Evolutionary conservation across 2,888 invertebrate species (phyloP).

Genomic region (Parasteatoda lunata): DNA sequence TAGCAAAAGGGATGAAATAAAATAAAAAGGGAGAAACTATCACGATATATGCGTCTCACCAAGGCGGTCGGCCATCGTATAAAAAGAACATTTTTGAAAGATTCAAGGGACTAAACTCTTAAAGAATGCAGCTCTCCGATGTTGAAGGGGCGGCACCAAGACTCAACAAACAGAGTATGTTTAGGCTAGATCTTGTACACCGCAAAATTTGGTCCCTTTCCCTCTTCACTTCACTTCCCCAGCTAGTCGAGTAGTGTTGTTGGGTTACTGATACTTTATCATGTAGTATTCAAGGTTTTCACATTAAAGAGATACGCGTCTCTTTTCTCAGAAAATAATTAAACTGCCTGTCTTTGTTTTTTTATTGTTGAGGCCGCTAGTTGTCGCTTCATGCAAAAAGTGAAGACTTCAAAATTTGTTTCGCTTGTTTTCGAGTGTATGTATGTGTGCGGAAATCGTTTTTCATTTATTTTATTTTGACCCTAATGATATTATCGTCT

Average conservation of each 20-base stretch:
- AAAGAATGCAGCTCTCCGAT: constrained; percentile 52
- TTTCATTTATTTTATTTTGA: constrained; percentile 44
- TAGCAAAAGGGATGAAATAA: constrained; percentile 35
- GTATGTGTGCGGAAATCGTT: constrained; percentile 12
- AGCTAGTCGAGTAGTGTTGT: constrained; percentile 27
- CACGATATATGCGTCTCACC: constrained; percentile 25
- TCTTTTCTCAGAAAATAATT: constrained; percentile 54
- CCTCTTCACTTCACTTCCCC: not conserved
- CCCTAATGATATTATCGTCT: constrained; percentile 48
- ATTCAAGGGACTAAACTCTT: constrained; percentile 47
- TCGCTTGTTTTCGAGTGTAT: constrained; percentile 29
- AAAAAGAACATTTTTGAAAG: constrained; percentile 63
- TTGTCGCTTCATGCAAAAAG: constrained; percentile 58
- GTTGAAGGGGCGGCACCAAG: constrained; percentile 56
- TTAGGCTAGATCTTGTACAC: constrained; percentile 57
- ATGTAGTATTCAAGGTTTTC: constrained; percentile 37
- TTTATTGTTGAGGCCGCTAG: constrained; percentile 17
- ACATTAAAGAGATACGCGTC: constrained; percentile 15
- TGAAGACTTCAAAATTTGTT: constrained; percentile 66
- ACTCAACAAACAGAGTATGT: constrained; percentile 59
- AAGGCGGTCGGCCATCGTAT: not conserved
- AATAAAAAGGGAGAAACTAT: constrained; percentile 46
- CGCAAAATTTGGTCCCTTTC: constrained; percentile 28
- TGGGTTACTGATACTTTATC: constrained; percentile 59
- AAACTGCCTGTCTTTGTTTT: constrained; percentile 29